Base-by-base conservation (phyloP, 2,797 vertebrate species). In the Psittacula derbiana region DNA sequence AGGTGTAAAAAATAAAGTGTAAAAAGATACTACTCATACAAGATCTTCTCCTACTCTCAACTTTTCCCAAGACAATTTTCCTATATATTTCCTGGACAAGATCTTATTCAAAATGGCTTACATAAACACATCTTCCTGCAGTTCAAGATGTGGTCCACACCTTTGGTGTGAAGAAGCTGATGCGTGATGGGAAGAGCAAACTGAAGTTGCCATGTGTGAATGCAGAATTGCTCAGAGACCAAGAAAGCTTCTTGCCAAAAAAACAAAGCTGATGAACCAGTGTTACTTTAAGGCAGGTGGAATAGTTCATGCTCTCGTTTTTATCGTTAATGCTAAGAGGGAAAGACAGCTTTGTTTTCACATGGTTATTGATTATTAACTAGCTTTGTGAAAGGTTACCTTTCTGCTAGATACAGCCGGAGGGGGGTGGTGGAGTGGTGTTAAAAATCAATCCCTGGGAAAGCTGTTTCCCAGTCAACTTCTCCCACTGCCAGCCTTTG, bases 321-420 rank as follows among this genome's bases (percentile, higher is more conserved):
- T 95, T 97, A 97, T 97, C 93, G 10, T 95, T 90, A 74, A 52
- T 46, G 62, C 82, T 80, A 82, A 85, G 93, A 93, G 62, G 88
- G 66, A 86, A 92, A 95, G 92, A 93, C 92, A 93, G 95, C 96
- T 97, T 97, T 97, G 90, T 97, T 97, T 97, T 98, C 97, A 97
- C 97, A 97, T 97, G 92, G 92, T 97, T 97, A 98, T 97, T 98
- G 97, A 98, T 98, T 97, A 98, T 98, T 98, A 98, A 98, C 98
- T 80, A 98, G 96, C 96, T 97, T 95, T 90, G 95, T 95, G 95
- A 96, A 97, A 93, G 96, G 88, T 96, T 97, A 97, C 92, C 91
- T 96, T 97, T 95, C 88, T 85, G 81, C 85, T 80, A 97, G 90
- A 95, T 97, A 93, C 46, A 97, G 93, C 65, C 12, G 2, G n/a